These are phyloP conservation scores for Saccopteryx bilineata DNA, from an alignment of 2,113 vertebrate species.

Conservation along the genomic window DNA sequence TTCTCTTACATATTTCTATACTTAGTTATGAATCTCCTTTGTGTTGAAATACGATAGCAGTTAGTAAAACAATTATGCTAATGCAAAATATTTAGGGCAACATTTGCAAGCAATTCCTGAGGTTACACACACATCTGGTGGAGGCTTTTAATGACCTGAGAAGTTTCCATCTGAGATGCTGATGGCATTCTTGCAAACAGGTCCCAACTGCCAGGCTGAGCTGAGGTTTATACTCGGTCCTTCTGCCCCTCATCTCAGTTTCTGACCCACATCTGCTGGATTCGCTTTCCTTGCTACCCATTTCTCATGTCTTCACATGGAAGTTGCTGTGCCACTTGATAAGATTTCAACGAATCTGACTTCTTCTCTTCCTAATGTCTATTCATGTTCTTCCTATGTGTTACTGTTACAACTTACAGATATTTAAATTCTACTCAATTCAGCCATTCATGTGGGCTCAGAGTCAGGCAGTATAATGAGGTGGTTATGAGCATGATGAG, in stretches of 20 bases:
- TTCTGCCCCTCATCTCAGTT: not conserved
- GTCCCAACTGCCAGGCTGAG: not conserved
- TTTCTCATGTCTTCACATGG: not conserved
- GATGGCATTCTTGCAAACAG: not conserved
- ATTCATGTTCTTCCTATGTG: not conserved
- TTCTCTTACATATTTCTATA: constrained; percentile 40
- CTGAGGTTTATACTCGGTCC: not conserved
- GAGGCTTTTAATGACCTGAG: not conserved
- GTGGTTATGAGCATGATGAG: not conserved
- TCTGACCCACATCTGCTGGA: too few relatives aligned
- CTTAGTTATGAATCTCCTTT: constrained; percentile 4
- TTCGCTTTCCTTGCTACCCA: not conserved
- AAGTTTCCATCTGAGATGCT: not conserved
- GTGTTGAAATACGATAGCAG: not conserved
- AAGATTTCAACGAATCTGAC: not conserved
- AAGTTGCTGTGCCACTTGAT: not conserved
- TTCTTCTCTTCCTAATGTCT: not conserved
- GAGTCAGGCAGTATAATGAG: not conserved
- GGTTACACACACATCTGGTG: not conserved
- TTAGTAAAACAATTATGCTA: constrained; percentile 23
- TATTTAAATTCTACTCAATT: not conserved
- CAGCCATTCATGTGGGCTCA: not conserved
- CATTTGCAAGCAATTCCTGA: not conserved
- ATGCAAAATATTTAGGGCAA: constrained; percentile 45
- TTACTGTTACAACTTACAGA: not conserved